Evolutionary conservation across 1,140 invertebrate genomes (phyloP), one percentile per base, ranked within the genome.

Genomic region (Oedothorax gibbosus): DNA sequence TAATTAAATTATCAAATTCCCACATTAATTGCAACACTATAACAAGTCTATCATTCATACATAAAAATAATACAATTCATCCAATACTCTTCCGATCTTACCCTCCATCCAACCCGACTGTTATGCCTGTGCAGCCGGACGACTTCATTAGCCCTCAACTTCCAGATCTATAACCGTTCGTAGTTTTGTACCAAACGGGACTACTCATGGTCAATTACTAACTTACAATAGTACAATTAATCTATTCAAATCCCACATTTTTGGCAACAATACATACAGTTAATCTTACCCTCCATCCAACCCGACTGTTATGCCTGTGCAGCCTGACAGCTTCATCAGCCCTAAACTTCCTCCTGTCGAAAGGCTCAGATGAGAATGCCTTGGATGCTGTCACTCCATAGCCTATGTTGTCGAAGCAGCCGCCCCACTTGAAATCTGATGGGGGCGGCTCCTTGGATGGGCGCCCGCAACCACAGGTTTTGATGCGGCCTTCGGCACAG

Each of bases 341-440:
- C 93, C 3, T 93, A 93, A 88, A 93, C 94, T 50, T 93, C 93
- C 14, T 93, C 93, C 93, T 93, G 93, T 88, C 94, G 93, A 89
- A 94, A 94, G 66, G 92, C 90, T 51, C 93, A 88, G 97, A 96
- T 2, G 96, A 93, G 91, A 97, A 97, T 76, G 96, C 94, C 86
- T 94, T 93, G 87, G 95, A 85, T 20, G 88, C 88, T 51, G 80
- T 64, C 9, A 87, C 81, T 8, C 88, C 88, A 69, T 86, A 88
- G 15, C 77, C 77, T 11, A 88, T 75, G 81, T 88, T 88, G 35
- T 88, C 88, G 0, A 87, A 87, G 64, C 88, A 88, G 8, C 88
- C 88, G 21, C 88, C 88, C 88, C 88, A 88, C 14, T 87, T 93
- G 93, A 92, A 93, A 18, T 92, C 92, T 86, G 91, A 92, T 53